phyloP scores from a whole-genome alignment of 2,888 invertebrate species.

The Hymenopus coronatus region DNA sequence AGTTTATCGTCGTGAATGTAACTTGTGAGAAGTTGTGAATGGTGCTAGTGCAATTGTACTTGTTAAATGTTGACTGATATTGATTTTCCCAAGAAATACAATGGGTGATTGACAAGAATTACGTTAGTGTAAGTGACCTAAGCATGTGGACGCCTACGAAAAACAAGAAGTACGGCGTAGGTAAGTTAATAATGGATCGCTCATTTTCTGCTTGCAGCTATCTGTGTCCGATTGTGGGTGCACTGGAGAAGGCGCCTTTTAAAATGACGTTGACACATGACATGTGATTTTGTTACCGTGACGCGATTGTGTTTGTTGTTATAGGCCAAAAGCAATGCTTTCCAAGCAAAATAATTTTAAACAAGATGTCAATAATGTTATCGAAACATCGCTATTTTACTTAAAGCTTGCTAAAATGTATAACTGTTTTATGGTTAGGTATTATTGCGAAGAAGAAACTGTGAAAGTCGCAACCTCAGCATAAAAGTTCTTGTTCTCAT shows the following conservation, averaged over 20 bases:
- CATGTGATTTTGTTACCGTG: background rate
- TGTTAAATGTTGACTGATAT: constrained; percentile 19
- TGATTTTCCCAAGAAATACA: constrained; percentile 17
- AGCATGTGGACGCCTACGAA: constrained; percentile 73
- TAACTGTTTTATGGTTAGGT: no score
- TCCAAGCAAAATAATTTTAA: no score
- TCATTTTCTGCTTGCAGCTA: background rate
- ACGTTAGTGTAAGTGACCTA: background rate
- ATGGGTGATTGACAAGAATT: constrained; percentile 21
- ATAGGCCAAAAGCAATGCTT: no score
- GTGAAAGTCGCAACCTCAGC: no score
- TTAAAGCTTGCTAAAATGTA: no score
- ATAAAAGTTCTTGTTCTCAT: no score
- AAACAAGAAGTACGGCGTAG: constrained; percentile 71
- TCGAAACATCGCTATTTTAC: no score
- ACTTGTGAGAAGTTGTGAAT: background rate
- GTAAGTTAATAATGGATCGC: constrained; percentile 50
- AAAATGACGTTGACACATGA: background rate
- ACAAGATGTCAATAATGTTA: no score
- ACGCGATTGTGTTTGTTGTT: background rate
- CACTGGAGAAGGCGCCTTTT: background rate
- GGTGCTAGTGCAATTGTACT: background rate
- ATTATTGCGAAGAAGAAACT: no score
- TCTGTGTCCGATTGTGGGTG: background rate
- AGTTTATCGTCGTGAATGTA: background rate